These are phyloP conservation scores for Cosmia trapezina DNA, from an alignment of 2,888 invertebrate genomes.

Conservation along the genomic window DNA sequence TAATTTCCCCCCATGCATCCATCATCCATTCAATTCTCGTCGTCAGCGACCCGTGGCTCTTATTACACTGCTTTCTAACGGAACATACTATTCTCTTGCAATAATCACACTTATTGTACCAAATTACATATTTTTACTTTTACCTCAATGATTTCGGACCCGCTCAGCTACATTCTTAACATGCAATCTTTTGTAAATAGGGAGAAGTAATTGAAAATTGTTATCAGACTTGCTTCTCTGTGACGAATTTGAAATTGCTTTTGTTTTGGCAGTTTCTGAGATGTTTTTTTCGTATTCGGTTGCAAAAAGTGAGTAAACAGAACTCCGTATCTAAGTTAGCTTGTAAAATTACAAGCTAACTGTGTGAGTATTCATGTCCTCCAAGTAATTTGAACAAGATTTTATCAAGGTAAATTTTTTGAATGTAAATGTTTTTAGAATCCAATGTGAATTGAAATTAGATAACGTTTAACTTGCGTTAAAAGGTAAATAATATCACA, in stretches of 20 bases:
- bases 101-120: slow-evolving; percentile 71
- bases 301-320: slow-evolving; percentile 62
- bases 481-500: slow-evolving; percentile 33
- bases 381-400: neutral
- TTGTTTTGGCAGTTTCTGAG: slow-evolving; percentile 48
- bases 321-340: slow-evolving; percentile 52
- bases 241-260: slow-evolving; percentile 62
- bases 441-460: slow-evolving; percentile 3
- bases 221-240: slow-evolving; percentile 44
- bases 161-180: slow-evolving; percentile 24
- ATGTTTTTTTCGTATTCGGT: slow-evolving; percentile 45
- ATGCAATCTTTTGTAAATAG: slow-evolving; percentile 50
- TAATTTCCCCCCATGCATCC: slow-evolving; percentile 52
- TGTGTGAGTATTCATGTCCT: slow-evolving; percentile 37
- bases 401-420: neutral
- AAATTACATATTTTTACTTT: slow-evolving; percentile 70
- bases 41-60: slow-evolving; percentile 62
- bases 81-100: slow-evolving; percentile 67
- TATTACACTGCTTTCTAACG: slow-evolving; percentile 74
- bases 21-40: slow-evolving; percentile 53
- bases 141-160: slow-evolving; percentile 50
- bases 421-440: neutral
- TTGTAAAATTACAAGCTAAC: no score
- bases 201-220: slow-evolving; percentile 45
- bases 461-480: slow-evolving; percentile 17